Base-by-base conservation (phyloP, 2,113 vertebrate genomes). In the Tachuris rubrigastra region DNA sequence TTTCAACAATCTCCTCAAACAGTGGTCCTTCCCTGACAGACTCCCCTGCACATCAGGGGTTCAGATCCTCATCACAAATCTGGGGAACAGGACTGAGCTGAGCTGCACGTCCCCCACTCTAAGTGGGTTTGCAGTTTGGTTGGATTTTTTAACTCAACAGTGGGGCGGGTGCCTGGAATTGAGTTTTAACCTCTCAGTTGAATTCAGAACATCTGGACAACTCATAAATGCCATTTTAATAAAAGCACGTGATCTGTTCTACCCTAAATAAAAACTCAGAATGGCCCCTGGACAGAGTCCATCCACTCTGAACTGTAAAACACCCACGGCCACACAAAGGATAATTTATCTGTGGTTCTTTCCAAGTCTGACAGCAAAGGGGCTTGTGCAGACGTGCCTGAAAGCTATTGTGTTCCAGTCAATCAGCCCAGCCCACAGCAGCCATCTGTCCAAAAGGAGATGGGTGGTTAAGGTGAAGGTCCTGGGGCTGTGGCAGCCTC, bases 221-320 rank as follows among this genome's bases (percentile, higher is more conserved):
- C 53, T 42, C 16, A 0, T 18, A 53, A 46, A 46, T 18, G 4
- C 16, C 9, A 20, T 22, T 88, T 60, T 42, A n/a, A 52, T 12
- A 56, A 25, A 1, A 63, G 14, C 8, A 16, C 13, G 0, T 24
- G 18, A 62, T n/a, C 33, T 60, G 5, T 30, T 30, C 9, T 2
- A 50, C 14, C 8, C 6, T 4, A 55, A 77, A 65, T 4, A 22
- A 76, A 50, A 89, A 11, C 44, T 39, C 44, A 44, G 31, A 62
- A 66, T 6, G 25, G 39, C 19, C 44, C 52, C 33, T 23, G 5
- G 25, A 16, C 21, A 52, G 35, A 35, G 25, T 12, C 72, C 44
- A 68, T 0, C 0, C 15, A 14, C 6, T 21, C 3, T 0, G 23
- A 59, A 19, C 39, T 18, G 33, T 14, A 14, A 3, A 47, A 55